These are phyloP conservation scores for Pristis pectinata DNA, from an alignment of 2,797 vertebrate species.

Conservation along the genomic window DNA sequence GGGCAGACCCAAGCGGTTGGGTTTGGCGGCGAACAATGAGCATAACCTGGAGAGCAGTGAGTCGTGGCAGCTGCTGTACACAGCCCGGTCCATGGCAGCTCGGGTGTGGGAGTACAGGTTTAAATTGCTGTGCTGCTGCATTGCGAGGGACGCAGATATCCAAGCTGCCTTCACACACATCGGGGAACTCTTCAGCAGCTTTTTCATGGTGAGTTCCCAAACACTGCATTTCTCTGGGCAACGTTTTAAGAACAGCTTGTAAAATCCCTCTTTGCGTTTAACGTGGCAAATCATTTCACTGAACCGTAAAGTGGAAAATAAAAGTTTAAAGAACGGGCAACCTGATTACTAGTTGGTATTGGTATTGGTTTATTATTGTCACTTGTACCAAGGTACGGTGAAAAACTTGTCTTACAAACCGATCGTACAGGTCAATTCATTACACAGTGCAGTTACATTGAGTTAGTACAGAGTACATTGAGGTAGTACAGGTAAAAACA, in stretches of 20 bases:
- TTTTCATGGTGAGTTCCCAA: constrained; percentile 73
- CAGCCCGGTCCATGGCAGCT: constrained; percentile 70
- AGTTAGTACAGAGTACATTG: too few relatives aligned
- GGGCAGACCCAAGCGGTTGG: constrained; percentile 59
- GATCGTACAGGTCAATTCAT: too few relatives aligned
- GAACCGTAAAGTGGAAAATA: neutral
- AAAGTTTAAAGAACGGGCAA: neutral
- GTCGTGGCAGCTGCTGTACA: constrained; percentile 71
- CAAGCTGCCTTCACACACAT: constrained; percentile 83
- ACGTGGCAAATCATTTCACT: neutral
- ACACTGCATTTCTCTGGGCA: neutral
- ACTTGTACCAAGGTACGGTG: too few relatives aligned
- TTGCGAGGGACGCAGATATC: constrained; percentile 79
- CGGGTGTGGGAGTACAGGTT: constrained; percentile 87
- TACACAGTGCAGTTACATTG: too few relatives aligned
- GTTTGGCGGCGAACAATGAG: constrained; percentile 44
- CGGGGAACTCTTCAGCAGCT: constrained; percentile 74
- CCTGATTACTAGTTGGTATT: too few relatives aligned
- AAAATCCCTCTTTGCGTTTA: too few relatives aligned
- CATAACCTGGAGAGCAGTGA: constrained; percentile 73
- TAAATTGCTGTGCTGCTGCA: constrained; percentile 81
- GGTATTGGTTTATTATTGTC: too few relatives aligned
- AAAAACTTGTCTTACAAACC: too few relatives aligned
- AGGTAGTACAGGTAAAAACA: too few relatives aligned
- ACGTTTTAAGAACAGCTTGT: neutral